Evolutionary conservation across 1,140 invertebrate species (phyloP).

Genomic region (Papilio dardanus): DNA sequence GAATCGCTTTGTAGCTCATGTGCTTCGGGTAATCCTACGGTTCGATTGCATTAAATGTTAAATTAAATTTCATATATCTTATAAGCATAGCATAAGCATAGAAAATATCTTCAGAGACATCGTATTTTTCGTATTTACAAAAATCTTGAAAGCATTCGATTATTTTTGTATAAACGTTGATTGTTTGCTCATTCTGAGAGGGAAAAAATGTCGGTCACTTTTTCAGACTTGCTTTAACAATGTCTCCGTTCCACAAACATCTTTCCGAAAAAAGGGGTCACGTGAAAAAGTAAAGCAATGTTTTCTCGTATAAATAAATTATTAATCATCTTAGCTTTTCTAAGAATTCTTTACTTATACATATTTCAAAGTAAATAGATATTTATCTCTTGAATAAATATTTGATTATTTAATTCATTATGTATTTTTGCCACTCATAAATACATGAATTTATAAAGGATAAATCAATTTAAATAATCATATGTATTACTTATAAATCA

Average conservation of each 20-base stretch:
- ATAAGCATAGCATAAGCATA: too few relatives aligned
- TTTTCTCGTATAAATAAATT: conserved; percentile 25
- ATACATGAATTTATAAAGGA: too few relatives aligned
- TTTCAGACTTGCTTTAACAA: not conserved
- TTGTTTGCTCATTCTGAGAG: not conserved
- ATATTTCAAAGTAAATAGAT: not conserved
- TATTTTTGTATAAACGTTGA: not conserved
- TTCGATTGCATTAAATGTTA: too few relatives aligned
- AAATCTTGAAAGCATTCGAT: too few relatives aligned
- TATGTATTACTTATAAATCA: too few relatives aligned
- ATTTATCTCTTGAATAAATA: not conserved
- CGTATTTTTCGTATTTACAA: too few relatives aligned
- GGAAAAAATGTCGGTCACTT: conserved; percentile 18
- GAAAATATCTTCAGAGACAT: too few relatives aligned
- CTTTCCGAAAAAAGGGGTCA: conserved; percentile 13
- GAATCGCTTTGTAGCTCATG: too few relatives aligned
- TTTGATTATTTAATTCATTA: not conserved
- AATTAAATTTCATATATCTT: too few relatives aligned
- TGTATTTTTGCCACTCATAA: not conserved
- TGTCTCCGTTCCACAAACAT: conserved; percentile 8
- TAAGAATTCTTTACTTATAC: conserved; percentile 1
- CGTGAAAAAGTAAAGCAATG: conserved; percentile 10
- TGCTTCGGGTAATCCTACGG: too few relatives aligned
- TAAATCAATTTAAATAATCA: too few relatives aligned
- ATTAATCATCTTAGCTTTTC: not conserved